Evolutionary conservation across 2,113 vertebrate genomes (phyloP).

Genomic region (Athene noctua): DNA sequence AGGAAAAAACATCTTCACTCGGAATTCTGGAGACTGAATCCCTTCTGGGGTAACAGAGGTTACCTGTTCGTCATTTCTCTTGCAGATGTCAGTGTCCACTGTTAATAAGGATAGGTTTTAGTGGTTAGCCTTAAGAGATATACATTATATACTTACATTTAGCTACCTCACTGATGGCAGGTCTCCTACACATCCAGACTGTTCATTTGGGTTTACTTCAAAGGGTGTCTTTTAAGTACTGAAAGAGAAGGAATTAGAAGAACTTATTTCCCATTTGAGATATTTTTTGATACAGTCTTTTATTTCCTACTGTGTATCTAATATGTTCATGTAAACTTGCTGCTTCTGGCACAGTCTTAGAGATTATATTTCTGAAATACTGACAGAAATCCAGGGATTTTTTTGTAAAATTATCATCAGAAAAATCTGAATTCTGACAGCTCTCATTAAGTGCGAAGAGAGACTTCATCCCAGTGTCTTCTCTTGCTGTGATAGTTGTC

Average conservation of each 20-base stretch:
- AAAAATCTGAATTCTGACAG: not conserved
- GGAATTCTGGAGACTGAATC: not conserved
- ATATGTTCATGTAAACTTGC: not conserved
- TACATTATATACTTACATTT: not conserved
- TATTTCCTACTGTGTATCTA: not conserved
- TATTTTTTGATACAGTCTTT: not conserved
- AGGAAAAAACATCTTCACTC: not conserved
- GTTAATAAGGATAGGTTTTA: not conserved
- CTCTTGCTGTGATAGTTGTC: not conserved
- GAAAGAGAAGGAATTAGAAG: not conserved
- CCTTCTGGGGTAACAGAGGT: not conserved
- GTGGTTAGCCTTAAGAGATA: not conserved
- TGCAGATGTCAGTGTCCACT: not conserved
- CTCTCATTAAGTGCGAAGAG: not conserved
- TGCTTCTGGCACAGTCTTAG: not conserved
- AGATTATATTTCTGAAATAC: not conserved
- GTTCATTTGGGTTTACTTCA: not conserved
- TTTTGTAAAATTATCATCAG: not conserved
- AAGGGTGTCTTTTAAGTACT: not conserved
- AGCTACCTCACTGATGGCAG: not conserved
- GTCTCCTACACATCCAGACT: not conserved
- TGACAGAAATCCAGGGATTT: not conserved
- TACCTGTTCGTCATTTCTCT: not conserved
- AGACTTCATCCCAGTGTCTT: not conserved
- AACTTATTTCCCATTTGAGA: not conserved